phyloP scores from a whole-genome alignment of 2,888 invertebrate species.

The Callyntrura sp. region DNA sequence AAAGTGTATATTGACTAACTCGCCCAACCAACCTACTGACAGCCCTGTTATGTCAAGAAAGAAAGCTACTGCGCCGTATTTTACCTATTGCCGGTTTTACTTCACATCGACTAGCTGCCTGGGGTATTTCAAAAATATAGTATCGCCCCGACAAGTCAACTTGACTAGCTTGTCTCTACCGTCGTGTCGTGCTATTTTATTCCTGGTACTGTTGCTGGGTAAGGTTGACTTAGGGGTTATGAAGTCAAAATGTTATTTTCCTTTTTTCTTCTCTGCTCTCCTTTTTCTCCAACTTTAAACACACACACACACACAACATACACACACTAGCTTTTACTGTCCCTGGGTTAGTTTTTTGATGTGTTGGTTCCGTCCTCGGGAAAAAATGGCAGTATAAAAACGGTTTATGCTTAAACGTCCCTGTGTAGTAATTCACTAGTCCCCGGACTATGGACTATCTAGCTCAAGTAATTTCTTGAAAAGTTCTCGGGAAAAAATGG shows the following conservation, averaged over 20 bases:
- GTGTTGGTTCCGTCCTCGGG: constrained; percentile 9
- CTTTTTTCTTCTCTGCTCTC: background rate
- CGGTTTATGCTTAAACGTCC: constrained; percentile 71
- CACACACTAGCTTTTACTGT: constrained; percentile 12
- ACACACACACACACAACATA: background rate
- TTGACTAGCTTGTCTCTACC: constrained; percentile 33
- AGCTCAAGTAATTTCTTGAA: constrained; percentile 65
- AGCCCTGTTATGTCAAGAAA: constrained; percentile 42
- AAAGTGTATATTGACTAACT: constrained; percentile 29
- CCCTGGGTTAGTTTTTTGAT: constrained; percentile 43
- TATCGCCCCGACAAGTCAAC: constrained; percentile 26
- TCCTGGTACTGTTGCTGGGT: constrained; percentile 4
- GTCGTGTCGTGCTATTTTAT: background rate
- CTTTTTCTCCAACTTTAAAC: no score
- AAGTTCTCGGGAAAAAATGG: constrained; percentile 65
- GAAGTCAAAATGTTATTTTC: constrained; percentile 26
- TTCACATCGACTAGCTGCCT: constrained; percentile 58
- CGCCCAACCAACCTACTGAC: constrained; percentile 23
- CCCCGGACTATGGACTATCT: constrained; percentile 71
- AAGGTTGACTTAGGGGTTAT: constrained; percentile 16
- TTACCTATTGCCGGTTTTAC: constrained; percentile 59
- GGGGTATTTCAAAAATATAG: constrained; percentile 57
- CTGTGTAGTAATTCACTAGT: constrained; percentile 67
- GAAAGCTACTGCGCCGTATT: constrained; percentile 31
- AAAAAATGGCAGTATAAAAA: constrained; percentile 63